Conservation (phyloP, 1,140 invertebrate species). For the Paraescarpia echinospica region DNA sequence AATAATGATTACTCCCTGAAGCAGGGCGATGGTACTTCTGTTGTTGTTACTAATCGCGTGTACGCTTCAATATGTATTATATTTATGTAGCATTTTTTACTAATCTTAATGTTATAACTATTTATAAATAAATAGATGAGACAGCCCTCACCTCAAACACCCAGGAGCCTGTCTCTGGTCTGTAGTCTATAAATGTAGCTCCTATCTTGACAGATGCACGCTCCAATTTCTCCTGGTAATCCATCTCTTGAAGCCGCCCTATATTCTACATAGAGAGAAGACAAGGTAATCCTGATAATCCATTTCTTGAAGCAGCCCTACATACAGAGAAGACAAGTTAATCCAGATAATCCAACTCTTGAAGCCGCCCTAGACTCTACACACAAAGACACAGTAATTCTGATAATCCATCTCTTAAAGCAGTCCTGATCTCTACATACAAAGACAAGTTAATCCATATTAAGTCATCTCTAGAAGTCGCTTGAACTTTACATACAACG, state of each 20-base stretch:
- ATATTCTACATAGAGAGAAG: conserved; percentile 62
- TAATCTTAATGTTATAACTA: not conserved
- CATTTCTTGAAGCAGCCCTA: not conserved
- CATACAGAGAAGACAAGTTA: not conserved
- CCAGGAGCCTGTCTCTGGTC: conserved; percentile 94
- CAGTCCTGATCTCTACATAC: too few relatives aligned
- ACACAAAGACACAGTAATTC: conserved; percentile 22
- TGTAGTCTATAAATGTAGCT: conserved; percentile 90
- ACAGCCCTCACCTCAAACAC: conserved; percentile 62
- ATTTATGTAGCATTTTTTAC: not conserved
- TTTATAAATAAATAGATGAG: conserved; percentile 3
- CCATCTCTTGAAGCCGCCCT: conserved; percentile 74
- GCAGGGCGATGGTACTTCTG: too few relatives aligned
- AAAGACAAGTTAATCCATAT: too few relatives aligned
- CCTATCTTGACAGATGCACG: conserved; percentile 81
- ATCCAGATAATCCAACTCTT: not conserved
- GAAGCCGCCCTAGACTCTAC: not conserved
- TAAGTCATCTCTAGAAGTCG: too few relatives aligned
- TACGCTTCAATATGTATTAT: too few relatives aligned
- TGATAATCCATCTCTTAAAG: not conserved
- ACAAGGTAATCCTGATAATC: not conserved
- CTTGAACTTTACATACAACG: too few relatives aligned
- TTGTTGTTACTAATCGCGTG: too few relatives aligned
- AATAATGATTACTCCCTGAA: too few relatives aligned
- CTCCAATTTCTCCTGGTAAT: conserved; percentile 85